Base-by-base conservation (phyloP, 2,888 invertebrate genomes). In the Xylota segnis region DNA sequence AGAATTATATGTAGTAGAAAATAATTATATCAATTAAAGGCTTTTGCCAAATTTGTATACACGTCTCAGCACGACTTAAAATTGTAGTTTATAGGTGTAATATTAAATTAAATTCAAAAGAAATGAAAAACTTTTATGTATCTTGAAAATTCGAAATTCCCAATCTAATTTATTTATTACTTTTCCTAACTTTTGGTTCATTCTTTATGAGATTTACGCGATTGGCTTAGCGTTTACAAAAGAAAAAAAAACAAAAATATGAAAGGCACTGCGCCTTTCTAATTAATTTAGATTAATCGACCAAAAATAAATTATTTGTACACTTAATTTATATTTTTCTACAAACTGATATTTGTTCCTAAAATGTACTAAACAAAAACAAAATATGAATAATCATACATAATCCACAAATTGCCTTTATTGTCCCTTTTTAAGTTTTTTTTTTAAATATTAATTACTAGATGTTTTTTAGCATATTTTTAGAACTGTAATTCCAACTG, bases 31-130 rank as follows among this genome's bases (percentile, higher is more conserved):
- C 71, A 68, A 86, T 81, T 76, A 68, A 81, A 58, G 86, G 86
- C 86, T 86, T 76, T 86, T 86, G 86, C 82, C 82, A 72, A 45
- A 77, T 86, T 86, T 86, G 81, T 86, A 84, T 79, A 86, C 82
- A 86, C 52, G 86, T 86, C 86, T 82, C 70, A 77, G 86, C 86
- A 86, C 77, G 82, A 86, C 86, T 82, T 82, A 58, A 77, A 86
- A 82, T 74, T 79, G 74, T 79, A 79, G 79, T 75, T 54, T 70
- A 29, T 84, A 84, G 70, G 43, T 79, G 63, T 84, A 63, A 79
- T 45, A 75, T 16, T 50, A 65, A 78, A 32, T 29, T 58, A 10
- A 63, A 61, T 27, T 43, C 34, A 16, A 29, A 56, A 61, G n/a
- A n/a, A n/a, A n/a, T n/a, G n/a, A 16, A 9, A 10, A 61, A 68